Evolutionary conservation across 2,888 invertebrate species (phyloP), one percentile per base, ranked within the genome.

Genomic region (Lochmaea capreae): DNA sequence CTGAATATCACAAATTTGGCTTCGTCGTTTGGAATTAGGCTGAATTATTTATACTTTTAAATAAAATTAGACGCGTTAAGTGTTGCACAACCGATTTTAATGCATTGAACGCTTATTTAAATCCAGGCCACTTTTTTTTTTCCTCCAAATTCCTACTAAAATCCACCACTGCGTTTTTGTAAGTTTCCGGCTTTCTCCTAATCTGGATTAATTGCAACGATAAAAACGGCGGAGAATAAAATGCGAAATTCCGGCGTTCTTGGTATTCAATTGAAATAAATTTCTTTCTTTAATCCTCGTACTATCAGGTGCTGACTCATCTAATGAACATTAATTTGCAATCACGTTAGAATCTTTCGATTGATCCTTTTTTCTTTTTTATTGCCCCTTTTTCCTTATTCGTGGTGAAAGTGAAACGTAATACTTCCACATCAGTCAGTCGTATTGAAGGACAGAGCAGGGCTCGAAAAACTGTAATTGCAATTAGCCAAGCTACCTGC

Each of bases 291-390:
- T 74, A 74, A 72, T 74, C 71, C 71, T 43, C 63, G 43, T 68
- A 71, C 68, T 74, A 74, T 74, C 74, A 74, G 74, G 74, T 74
- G 74, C 74, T 74, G 74, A 74, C 68, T 74, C 74, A 74, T 74
- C 74, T 74, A 68, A 74, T 72, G 71, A 74, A 72, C 74, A 74
- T 74, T 74, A 74, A 74, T 74, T 74, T 68, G 74, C 74, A 71
- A 74, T 74, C 71, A 72, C 71, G 59, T 43, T 59, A 52, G 68
- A 69, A 71, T 71, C 74, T 67, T 68, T 74, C 65, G 67, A 62
- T 71, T 54, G 65, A 73, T 68, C 67, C 70, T 70, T 67, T 70
- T 33, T 70, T 59, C 42, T 33, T 46, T 71, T 71, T 68, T 67
- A 54, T 68, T 49, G 16, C 58, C 18, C 67, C 52, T 68, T 33